phyloP scores from a whole-genome alignment of 2,888 invertebrate species.

The Epinotia nisella region DNA sequence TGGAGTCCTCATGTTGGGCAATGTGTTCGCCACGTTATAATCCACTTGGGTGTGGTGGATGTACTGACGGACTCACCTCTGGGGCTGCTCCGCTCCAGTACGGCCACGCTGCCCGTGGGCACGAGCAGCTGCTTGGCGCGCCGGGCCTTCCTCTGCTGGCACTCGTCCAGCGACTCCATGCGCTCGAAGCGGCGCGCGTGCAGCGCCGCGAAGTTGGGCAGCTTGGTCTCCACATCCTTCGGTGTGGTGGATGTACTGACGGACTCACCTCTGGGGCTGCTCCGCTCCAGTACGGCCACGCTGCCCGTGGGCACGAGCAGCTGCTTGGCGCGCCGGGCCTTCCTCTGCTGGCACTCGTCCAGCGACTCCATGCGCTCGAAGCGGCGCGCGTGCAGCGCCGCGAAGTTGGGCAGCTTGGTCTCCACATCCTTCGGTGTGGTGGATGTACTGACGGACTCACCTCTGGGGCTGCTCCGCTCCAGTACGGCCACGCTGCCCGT shows the following conservation, averaged over 20 bases:
- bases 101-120: constrained; percentile 58
- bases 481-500: too few species aligned
- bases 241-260: not conserved
- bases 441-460: not conserved
- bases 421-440: constrained; percentile 56
- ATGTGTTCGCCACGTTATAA: too few species aligned
- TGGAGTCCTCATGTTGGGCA: too few species aligned
- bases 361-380: constrained; percentile 89
- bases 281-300: constrained; percentile 57
- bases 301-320: constrained; percentile 69
- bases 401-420: constrained; percentile 88
- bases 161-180: constrained; percentile 88
- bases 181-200: too few species aligned
- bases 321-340: constrained; percentile 74
- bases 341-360: constrained; percentile 83
- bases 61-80: constrained; percentile 56
- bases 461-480: too few species aligned
- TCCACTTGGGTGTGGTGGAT: too few species aligned
- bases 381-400: too few species aligned
- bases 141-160: constrained; percentile 78
- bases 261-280: constrained; percentile 65
- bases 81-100: constrained; percentile 65
- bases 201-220: too few species aligned
- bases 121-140: constrained; percentile 75
- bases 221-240: too few species aligned